Evolutionary conservation across 2,113 vertebrate species (phyloP), one percentile per base, ranked within the genome.

Genomic region (Ahaetulla prasina): DNA sequence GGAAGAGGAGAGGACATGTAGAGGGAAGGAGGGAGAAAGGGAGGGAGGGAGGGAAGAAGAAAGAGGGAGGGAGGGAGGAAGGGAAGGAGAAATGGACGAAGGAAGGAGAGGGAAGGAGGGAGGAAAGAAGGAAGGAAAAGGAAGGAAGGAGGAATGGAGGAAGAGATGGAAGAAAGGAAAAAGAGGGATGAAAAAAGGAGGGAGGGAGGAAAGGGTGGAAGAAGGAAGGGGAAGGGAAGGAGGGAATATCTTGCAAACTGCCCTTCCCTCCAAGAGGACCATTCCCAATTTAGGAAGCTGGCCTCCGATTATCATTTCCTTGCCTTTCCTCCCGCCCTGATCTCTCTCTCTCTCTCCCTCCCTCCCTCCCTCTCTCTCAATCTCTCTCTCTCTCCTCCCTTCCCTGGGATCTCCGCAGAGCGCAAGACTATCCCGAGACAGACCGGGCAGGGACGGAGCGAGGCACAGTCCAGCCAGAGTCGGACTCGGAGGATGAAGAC

Each of bases 401-500:
- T 30, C 9, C 88, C 53, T 54, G 85, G 91, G 94, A 89, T 43
- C 91, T 87, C 90, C 89, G 92, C 97, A 97, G 96, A 0, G 2
- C 87, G 18, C 96, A 91, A 94, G 97, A 97, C 89, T 96, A 94
- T 92, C 94, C 97, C 0, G 94, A 95, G 92, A 94, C 57, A 0
- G 95, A 96, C 5, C 93, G 89, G 93, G 95, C 95, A 0, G 95
- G 94, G 18, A 94, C 1, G 0, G 96, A 97, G 87, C 89, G 35
- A 11, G 95, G 95, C 47, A 14, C 94, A 57, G 88, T 22, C 8
- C 95, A 0, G 0, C 43, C 91, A 89, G 97, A 97, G 92, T 93
- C 94, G 0, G 97, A 97, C 94, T 97, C 96, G 63, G 93, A 14
- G 27, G 97, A 97, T 0, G 97, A 97, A 2, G 88, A 91, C 1